Conservation (phyloP, 2,113 vertebrate genomes). For the Cyprinodon brontotheroides region DNA sequence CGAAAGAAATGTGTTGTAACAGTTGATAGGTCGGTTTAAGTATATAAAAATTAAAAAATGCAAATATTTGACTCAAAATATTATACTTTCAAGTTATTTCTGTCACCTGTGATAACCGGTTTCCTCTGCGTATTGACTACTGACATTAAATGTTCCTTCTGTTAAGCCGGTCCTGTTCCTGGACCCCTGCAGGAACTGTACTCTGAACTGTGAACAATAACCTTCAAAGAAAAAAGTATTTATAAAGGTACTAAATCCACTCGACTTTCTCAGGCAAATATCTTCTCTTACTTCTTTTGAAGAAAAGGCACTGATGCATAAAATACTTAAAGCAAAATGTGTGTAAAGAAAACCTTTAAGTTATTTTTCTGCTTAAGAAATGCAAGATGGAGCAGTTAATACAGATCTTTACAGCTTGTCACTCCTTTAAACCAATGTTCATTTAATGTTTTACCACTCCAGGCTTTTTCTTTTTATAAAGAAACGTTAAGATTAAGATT, state of each 20-base stretch:
- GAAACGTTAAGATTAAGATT: not conserved
- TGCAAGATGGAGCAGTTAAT: not conserved
- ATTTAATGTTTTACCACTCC: not conserved
- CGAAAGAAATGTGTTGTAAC: not conserved
- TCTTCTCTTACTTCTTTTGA: not conserved
- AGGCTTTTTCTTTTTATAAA: not conserved
- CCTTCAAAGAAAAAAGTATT: not conserved
- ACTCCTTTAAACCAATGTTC: slow-evolving; percentile 2
- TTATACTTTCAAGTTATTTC: not conserved
- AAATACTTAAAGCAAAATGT: not conserved
- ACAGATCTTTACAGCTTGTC: not conserved
- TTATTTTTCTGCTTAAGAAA: not conserved
- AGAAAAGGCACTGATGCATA: not conserved
- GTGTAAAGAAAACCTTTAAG: not conserved
- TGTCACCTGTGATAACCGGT: not conserved
- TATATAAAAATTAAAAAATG: not conserved
- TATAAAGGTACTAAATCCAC: too few species aligned
- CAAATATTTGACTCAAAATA: not conserved
- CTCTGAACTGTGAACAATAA: too few species aligned
- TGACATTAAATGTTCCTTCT: not conserved
- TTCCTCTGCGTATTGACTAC: not conserved
- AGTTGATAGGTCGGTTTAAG: not conserved
- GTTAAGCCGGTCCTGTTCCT: too few species aligned
- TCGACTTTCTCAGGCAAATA: not conserved
- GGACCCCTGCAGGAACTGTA: too few species aligned